A percentile compares a stretch with the other conserved stretches of the same genome.
phyloP scores from a whole-genome alignment of 2,113 vertebrate genomes.

The Nothobranchius furzeri region DNA sequence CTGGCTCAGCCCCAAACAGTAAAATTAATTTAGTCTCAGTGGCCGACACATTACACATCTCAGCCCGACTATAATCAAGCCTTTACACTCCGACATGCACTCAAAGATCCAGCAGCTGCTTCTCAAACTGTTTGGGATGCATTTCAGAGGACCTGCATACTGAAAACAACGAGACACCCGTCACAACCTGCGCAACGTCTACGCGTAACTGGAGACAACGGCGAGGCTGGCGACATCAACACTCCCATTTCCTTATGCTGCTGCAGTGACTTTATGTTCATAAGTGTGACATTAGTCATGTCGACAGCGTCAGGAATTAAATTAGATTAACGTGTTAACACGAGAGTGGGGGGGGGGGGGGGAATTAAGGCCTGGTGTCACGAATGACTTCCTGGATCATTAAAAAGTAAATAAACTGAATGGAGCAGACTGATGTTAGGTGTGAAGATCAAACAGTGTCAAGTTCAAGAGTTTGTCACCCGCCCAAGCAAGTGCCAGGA shows the following conservation, averaged over 20 bases:
- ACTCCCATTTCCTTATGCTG: slow-evolving; percentile 4
- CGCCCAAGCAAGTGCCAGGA: slow-evolving; percentile 18
- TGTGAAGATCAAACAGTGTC: slow-evolving; percentile 29
- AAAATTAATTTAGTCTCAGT: neutral
- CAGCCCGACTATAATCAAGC: slow-evolving; percentile 30
- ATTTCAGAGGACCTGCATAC: slow-evolving; percentile 41
- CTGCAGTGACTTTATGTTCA: neutral
- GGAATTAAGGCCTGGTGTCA: no score
- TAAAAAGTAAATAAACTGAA: neutral
- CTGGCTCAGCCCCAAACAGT: neutral
- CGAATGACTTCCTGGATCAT: no score
- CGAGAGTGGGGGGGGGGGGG: neutral
- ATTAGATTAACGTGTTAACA: neutral
- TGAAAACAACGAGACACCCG: slow-evolving; percentile 4
- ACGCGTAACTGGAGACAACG: slow-evolving; percentile 25
- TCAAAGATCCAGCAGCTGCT: slow-evolving; percentile 40
- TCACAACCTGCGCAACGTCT: slow-evolving; percentile 18
- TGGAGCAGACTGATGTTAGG: neutral
- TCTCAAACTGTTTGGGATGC: slow-evolving; percentile 13
- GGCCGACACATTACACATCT: neutral
- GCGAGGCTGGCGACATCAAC: slow-evolving; percentile 35
- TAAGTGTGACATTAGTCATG: neutral
- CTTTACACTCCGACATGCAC: slow-evolving; percentile 26
- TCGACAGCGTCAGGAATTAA: neutral
- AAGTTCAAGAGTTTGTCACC: slow-evolving; percentile 12